Evolutionary conservation across 2,797 vertebrate genomes (phyloP), one percentile per base, ranked within the genome.

Genomic region (Sebastes melanostomus): DNA sequence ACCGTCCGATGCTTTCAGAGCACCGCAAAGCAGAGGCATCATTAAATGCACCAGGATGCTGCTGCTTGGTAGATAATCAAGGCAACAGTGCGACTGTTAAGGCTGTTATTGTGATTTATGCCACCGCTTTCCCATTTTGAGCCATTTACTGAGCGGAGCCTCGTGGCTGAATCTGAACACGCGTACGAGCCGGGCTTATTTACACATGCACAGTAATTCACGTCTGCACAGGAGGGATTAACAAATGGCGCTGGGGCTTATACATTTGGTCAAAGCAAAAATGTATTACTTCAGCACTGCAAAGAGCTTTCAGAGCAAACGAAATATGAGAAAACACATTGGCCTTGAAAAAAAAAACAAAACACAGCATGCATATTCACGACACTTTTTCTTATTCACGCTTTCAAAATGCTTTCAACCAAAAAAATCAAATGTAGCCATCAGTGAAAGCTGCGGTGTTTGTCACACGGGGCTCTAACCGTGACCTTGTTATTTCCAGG

Each of bases 31-130:
- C 61, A 65, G 69, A 70, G 25, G 85, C 74, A 16, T 75, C 84
- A 82, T 89, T 89, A 88, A 84, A 89, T 62, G 72, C 63, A 67
- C 34, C 30, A 3, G 72, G 72, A 84, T 55, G 54, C 79, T 72
- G 87, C 87, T 62, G 59, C 85, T 63, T 22, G 72, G 78, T 73
- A 72, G 84, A 90, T 87, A 91, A 91, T 91, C 85, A 91, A 88
- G 88, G 78, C 82, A 66, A 76, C 84, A 32, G 85, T 54, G 75
- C 46, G 36, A 82, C 84, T 58, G 82, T 77, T 85, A n/a, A 50
- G 69, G 82, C 78, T 77, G 79, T 86, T 86, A 86, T 67, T 80
- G 88, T 90, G 91, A 93, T 90, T 92, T 90, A 91, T 90, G 87
- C 80, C 61, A 10, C 77, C 6, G 1, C 73, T 84, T 88, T 46